Base-by-base conservation (phyloP, 2,888 invertebrate genomes). In the Halictus quadricinctus region DNA sequence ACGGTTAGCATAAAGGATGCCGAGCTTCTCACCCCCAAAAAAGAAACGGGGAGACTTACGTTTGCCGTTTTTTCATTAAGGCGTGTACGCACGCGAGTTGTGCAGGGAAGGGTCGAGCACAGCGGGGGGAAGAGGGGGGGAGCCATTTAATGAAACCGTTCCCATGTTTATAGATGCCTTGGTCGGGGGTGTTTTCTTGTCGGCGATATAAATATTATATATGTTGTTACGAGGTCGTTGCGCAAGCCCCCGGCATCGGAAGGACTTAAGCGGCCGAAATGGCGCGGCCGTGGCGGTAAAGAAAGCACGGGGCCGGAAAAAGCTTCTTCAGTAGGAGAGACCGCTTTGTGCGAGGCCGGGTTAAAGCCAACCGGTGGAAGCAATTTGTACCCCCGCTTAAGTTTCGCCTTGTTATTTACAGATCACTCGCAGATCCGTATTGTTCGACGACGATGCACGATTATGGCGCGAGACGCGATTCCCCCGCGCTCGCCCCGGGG, bases 251-350 rank as follows among this genome's bases (percentile, higher is more conserved):
- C 36, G 25, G 58, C 64, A 72, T 82, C 81, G 80, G 81, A 83
- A 80, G 80, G 80, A 80, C 83, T 88, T 88, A 87, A 88, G 89
- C 84, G 77, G 72, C 73, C 72, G 72, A 81, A 88, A 88, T 75
- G 82, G 82, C 84, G 54, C 69, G 72, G 43, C 82, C 80, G 54
- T 46, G 72, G 41, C 36, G 46, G 81, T 79, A 83, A 87, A 83
- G 79, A 76, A 81, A 87, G 72, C 46, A 29, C 48, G 48, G 25
- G 75, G n/a, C 36, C 50, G 79, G 89, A 76, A 87, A 84, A 88
- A 83, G 81, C 82, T 89, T 80, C 78, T 81, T 80, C 76, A 29
- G 70, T 43, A 69, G 58, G 73, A 73, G 79, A 58, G 76, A 41
- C 48, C 48, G 84, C 80, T 84, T 87, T 87, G 83, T 25, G 43